A percentile compares a stretch with the other conserved stretches of the same genome.
These are phyloP conservation scores for Himalopsyche japonica DNA, from an alignment of 2,888 invertebrate species.

Conservation along the genomic window DNA sequence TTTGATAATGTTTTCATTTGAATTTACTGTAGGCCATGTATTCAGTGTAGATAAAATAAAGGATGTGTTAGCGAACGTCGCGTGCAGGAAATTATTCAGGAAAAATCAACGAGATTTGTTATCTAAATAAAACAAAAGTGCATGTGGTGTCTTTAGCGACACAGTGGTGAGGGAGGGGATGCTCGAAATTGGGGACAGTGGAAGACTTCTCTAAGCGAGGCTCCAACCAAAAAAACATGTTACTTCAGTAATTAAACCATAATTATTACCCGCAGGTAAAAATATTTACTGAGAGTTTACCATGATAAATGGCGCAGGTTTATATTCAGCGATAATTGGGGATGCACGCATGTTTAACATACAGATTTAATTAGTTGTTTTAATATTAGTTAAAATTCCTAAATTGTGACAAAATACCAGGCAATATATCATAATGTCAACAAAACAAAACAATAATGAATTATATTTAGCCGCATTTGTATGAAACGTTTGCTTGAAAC, in stretches of 20 bases:
- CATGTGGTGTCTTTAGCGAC: conserved; percentile 25
- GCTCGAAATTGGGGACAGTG: neutral
- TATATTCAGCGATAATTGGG: neutral
- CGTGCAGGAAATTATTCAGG: conserved; percentile 38
- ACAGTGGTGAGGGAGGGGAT: neutral
- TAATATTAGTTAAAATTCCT: no score
- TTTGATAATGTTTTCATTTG: neutral
- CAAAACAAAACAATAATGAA: no score
- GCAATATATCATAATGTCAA: no score
- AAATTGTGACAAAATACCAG: no score
- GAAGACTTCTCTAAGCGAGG: neutral
- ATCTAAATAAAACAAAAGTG: conserved; percentile 41
- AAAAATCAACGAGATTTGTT: conserved; percentile 40
- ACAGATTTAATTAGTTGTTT: neutral
- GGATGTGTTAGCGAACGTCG: conserved; percentile 28
- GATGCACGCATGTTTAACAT: neutral
- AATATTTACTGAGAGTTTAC: neutral
- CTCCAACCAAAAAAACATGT: neutral
- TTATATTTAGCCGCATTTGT: no score
- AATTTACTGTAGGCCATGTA: conserved; percentile 11
- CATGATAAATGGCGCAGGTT: neutral
- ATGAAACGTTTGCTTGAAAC: no score
- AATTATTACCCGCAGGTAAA: neutral
- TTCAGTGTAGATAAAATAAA: conserved; percentile 7
- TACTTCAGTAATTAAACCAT: neutral